Base-by-base conservation (phyloP, 2,797 vertebrate genomes). In the Onychomys torridus region DNA sequence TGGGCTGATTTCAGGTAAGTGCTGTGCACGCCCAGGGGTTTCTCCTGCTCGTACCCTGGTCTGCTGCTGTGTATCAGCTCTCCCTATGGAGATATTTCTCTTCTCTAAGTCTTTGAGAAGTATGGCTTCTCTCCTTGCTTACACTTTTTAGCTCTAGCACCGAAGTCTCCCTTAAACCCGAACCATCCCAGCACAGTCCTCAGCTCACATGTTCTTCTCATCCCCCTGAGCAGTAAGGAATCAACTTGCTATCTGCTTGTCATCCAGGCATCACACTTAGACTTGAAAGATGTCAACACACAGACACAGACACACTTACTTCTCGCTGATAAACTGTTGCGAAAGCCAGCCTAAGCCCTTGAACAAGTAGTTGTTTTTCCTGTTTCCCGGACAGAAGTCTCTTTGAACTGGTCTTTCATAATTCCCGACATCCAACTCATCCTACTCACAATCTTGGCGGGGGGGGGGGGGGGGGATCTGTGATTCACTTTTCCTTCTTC, bases 351-450 rank as follows among this genome's bases (percentile, higher is more conserved):
- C 19, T n/a, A 92, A 69, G 4, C 14, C 55, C 59, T 63, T 75
- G 10, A 86, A 89, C 63, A 93, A 92, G 57, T 0, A 84, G 59
- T 16, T n/a, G 17, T 52, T 89, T 63, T 93, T 93, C 25, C n/a
- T 79, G 78, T 71, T 86, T 93, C 79, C 76, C 71, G 67, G 29
- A 61, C 23, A 89, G 52, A 69, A 88, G 73, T 69, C 52, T 93
- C 91, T 94, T 67, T 52, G 67, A 93, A 90, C 25, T 63, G 82
- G 37, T 78, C 82, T 86, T 94, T 96, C 61, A 76, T 79, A 91
- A 27, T 88, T 84, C 27, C 79, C 40, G 65, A 59, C n/a, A 83
- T 92, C 37, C 55, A 69, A 75, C 37, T 57, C n/a, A 57, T 95
- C 92, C 32, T 76, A 59, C 65, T 49, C 46, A 27, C 27, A 88